phyloP scores from a whole-genome alignment of 2,797 vertebrate species.

The Carapus acus region DNA sequence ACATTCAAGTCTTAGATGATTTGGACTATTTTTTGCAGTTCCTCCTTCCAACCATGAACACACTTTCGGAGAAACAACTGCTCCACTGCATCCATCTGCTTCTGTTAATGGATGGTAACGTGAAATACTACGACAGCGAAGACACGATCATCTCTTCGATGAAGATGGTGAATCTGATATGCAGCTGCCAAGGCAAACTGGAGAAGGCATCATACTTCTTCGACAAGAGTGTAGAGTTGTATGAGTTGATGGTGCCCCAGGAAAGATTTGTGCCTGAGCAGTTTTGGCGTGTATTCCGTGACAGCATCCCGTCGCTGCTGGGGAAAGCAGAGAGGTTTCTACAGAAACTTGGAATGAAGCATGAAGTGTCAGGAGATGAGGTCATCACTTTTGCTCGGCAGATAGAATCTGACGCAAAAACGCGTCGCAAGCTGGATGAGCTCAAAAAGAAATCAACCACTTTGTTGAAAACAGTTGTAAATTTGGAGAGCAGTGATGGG shows the following conservation, averaged over 20 bases:
- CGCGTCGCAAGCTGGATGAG: not conserved
- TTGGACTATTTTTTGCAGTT: conserved; percentile 63
- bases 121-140: rapidly evolving
- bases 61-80: conserved; percentile 44
- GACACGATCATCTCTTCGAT: conserved; percentile 47
- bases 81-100: conserved; percentile 59
- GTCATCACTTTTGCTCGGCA: conserved; percentile 58
- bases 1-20: conserved; percentile 48
- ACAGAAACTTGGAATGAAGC: conserved; percentile 64
- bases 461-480: conserved; percentile 35
- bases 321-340: not conserved
- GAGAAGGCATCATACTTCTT: conserved; percentile 65
- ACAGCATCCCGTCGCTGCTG: rapidly evolving
- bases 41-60: conserved; percentile 56
- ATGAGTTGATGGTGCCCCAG: conserved; percentile 55
- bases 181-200: conserved; percentile 47
- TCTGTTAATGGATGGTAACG: conserved; percentile 9
- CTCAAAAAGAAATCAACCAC: conserved; percentile 51
- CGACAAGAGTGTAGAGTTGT: conserved; percentile 54
- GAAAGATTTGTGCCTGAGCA: conserved; percentile 63
- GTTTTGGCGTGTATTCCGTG: conserved; percentile 52
- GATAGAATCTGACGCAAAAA: conserved; percentile 59
- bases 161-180: conserved; percentile 53
- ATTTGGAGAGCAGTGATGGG: rapidly evolving
- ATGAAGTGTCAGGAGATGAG: conserved; percentile 57